phyloP scores from a whole-genome alignment of 2,797 vertebrate species.

The Passerculus sandwichensis region DNA sequence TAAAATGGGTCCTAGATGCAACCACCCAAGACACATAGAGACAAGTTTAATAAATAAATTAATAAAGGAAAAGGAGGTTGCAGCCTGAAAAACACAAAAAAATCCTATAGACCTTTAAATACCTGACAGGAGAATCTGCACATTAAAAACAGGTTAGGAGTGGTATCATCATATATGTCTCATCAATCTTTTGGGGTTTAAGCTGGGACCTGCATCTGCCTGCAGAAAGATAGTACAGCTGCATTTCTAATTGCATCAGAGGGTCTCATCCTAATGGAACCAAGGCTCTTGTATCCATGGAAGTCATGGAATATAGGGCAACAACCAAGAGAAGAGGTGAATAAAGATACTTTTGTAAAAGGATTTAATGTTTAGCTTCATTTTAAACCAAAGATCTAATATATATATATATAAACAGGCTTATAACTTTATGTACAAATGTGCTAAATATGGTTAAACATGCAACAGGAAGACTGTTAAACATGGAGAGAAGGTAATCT shows the following conservation, averaged over 20 bases:
- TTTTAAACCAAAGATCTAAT: not conserved
- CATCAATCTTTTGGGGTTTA: not conserved
- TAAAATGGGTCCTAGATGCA: not conserved
- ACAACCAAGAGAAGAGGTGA: not conserved
- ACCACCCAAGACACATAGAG: not conserved
- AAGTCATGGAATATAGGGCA: not conserved
- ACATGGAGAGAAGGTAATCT: not conserved
- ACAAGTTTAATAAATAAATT: not conserved
- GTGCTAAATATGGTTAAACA: not conserved
- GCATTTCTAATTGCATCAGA: not conserved
- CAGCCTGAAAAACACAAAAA: not conserved
- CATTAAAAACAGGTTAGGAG: not conserved
- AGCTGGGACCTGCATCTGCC: not conserved
- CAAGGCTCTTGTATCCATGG: not conserved
- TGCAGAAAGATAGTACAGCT: not conserved
- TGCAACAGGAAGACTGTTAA: not conserved
- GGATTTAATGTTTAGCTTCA: not conserved
- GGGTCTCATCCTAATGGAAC: not conserved
- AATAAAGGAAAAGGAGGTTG: not conserved
- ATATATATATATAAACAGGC: not conserved
- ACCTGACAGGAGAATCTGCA: not conserved
- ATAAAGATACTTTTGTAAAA: not conserved
- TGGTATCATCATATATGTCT: not conserved
- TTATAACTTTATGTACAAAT: not conserved
- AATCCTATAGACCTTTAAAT: not conserved